Evolutionary conservation across 2,888 invertebrate genomes (phyloP), one percentile per base, ranked within the genome.

Genomic region (Perdita meconis): DNA sequence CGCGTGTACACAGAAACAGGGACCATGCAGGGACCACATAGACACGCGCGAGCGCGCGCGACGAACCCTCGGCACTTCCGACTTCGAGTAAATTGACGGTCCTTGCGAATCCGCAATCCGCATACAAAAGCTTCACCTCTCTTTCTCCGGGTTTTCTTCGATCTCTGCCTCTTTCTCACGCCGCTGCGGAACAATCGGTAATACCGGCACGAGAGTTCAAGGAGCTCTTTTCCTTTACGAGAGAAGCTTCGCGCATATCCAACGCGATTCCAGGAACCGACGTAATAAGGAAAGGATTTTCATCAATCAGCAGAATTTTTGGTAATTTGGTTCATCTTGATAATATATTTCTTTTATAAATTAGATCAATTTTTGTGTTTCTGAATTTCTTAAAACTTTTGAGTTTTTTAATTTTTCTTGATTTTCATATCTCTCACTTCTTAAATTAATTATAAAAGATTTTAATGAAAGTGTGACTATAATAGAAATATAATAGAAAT

Each of bases 11-110:
- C 61, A 47, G 57, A 38, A 36, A 65, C 60, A 44, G 56, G n/a
- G n/a, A 19, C 19, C 8, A 38, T 12, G 30, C 47, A 36, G 30
- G 30, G 47, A 51, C 66, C 59, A 47, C 44, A 30, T 16, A 26
- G 30, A 12, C 47, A 19, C 50, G 16, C 24, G 22, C 22, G 19
- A 47, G 10, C 64, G 53, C 51, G 59, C 70, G 71, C 56, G n/a
- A 63, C 65, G 60, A 50, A 51, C 71, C 47, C 19, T 19, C 55
- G 63, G 74, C 66, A 69, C 77, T 81, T 79, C 74, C 77, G 61
- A 61, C 56, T 75, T 70, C 26, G 69, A 84, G 78, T 83, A 82
- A 84, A 82, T 82, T 71, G 80, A 80, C 73, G 66, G 69, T 81
- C 76, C 77, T 78, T 73, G 80, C 77, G 81, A 73, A 65, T 75